These are phyloP conservation scores for Sminthurides bifidus DNA, from an alignment of 1,140 invertebrate genomes.

Conservation along the genomic window DNA sequence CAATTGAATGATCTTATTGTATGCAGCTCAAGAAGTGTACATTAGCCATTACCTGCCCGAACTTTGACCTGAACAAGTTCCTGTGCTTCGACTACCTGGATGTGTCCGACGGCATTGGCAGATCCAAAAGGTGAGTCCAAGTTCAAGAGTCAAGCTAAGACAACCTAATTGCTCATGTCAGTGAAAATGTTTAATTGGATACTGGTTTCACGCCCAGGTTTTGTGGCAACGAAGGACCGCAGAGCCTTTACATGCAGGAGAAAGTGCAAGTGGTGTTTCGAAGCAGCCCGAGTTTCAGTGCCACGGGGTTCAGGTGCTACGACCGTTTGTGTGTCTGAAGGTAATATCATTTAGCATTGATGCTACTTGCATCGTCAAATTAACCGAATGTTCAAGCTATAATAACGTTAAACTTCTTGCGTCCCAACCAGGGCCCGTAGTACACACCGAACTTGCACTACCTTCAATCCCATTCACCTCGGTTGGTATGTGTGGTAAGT, in stretches of 20 bases:
- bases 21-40: not conserved
- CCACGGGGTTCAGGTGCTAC: not conserved
- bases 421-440: not conserved
- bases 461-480: not conserved
- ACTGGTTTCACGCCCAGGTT: not conserved
- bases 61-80: not conserved
- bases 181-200: not conserved
- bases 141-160: not conserved
- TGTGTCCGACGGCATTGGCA: not conserved
- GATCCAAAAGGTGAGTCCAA: not conserved
- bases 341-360: not conserved
- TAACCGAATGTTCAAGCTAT: not conserved
- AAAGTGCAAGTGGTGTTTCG: not conserved
- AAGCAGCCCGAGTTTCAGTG: conserved; percentile 1
- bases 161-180: not conserved
- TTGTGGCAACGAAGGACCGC: conserved; percentile 1
- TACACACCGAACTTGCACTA: not conserved
- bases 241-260: not conserved
- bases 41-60: not conserved
- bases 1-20: not conserved
- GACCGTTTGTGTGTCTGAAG: not conserved
- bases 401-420: not conserved
- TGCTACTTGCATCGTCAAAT: not conserved
- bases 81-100: conserved; percentile 1
- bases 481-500: not conserved